phyloP scores from a whole-genome alignment of 2,113 vertebrate genomes.

The Entelurus aequoreus region DNA sequence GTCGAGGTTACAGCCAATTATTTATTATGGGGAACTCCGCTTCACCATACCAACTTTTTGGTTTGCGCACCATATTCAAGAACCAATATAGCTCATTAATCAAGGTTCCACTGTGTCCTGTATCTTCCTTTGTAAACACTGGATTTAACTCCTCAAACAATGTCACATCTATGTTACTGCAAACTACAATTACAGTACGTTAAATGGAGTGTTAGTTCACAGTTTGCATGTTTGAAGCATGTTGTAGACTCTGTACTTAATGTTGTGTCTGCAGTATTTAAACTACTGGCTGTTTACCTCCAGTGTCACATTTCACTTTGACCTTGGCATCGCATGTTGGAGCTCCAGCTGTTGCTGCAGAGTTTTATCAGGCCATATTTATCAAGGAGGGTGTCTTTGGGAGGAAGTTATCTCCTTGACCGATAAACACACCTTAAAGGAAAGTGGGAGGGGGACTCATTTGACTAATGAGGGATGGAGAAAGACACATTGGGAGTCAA shows the following conservation, averaged over 20 bases:
- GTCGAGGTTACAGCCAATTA: too few species aligned
- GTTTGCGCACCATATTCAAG: too few species aligned
- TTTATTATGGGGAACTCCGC: too few species aligned
- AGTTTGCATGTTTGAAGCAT: too few species aligned
- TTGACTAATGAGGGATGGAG: slow-evolving; percentile 23
- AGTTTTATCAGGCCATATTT: slow-evolving; percentile 58
- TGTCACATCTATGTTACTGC: too few species aligned
- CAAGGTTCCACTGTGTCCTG: too few species aligned
- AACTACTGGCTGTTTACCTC: slow-evolving; percentile 33
- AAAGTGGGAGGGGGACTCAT: slow-evolving; percentile 30
- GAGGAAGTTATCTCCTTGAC: slow-evolving; percentile 57
- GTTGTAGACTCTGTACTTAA: background rate
- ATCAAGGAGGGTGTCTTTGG: slow-evolving; percentile 51
- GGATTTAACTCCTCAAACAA: slow-evolving; percentile 16
- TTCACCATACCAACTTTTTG: too few species aligned
- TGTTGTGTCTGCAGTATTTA: slow-evolving; percentile 25
- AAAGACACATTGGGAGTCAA: slow-evolving; percentile 17
- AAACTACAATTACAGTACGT: background rate
- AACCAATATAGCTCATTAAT: too few species aligned
- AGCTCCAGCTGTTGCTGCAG: slow-evolving; percentile 56
- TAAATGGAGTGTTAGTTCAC: too few species aligned
- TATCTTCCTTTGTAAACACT: slow-evolving; percentile 41
- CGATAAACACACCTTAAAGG: slow-evolving; percentile 42
- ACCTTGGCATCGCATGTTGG: slow-evolving; percentile 48
- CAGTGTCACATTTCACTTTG: slow-evolving; percentile 47